These are phyloP conservation scores for Amphiprion clarkii DNA, from an alignment of 2,797 vertebrate species.

Conservation along the genomic window DNA sequence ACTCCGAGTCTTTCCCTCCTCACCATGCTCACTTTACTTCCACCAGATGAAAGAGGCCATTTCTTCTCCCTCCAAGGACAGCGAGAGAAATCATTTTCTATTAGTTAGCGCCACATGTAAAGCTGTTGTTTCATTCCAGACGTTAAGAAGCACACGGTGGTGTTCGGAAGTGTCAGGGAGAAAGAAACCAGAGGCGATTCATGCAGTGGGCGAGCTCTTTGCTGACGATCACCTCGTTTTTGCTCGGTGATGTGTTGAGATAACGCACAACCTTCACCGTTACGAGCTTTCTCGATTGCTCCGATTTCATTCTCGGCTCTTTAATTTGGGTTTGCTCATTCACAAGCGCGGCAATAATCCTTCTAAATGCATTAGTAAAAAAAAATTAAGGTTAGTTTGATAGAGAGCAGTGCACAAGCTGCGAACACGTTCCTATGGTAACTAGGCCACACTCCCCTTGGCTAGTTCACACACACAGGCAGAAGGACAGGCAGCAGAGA, in stretches of 20 bases:
- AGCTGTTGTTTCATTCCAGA: slow-evolving; percentile 50
- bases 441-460: slow-evolving; percentile 77
- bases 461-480: slow-evolving; percentile 59
- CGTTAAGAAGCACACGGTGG: slow-evolving; percentile 13
- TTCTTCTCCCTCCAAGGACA: slow-evolving; percentile 51
- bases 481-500: slow-evolving; percentile 62
- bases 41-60: slow-evolving; percentile 66
- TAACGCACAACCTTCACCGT: background rate
- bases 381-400: slow-evolving; percentile 64
- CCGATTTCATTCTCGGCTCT: slow-evolving; percentile 27
- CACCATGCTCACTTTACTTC: slow-evolving; percentile 38
- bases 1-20: slow-evolving; percentile 38
- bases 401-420: slow-evolving; percentile 65
- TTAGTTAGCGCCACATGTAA: slow-evolving; percentile 33
- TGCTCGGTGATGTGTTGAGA: slow-evolving; percentile 4
- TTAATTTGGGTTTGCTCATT: slow-evolving; percentile 50
- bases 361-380: slow-evolving; percentile 59
- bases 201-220: background rate
- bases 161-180: slow-evolving; percentile 18
- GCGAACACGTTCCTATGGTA: slow-evolving; percentile 80
- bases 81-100: slow-evolving; percentile 43
- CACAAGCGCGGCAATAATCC: slow-evolving; percentile 45
- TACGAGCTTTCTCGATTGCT: slow-evolving; percentile 20
- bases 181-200: slow-evolving; percentile 39
- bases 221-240: slow-evolving; percentile 18